phyloP scores from a whole-genome alignment of 2,888 invertebrate genomes.

The Ormyrus nitidulus region DNA sequence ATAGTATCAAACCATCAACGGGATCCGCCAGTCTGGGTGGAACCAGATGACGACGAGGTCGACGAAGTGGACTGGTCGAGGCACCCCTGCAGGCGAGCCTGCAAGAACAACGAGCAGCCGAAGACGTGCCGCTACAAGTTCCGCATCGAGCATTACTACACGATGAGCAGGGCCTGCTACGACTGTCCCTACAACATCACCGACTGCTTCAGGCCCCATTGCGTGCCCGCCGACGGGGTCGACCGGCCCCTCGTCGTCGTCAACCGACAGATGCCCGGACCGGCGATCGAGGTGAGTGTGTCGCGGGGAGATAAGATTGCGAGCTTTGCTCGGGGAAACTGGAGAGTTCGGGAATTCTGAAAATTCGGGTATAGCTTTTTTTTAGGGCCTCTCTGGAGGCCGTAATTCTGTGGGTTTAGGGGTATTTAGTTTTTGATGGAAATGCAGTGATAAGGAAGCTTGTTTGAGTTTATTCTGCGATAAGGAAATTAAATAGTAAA shows the following conservation, averaged over 20 bases:
- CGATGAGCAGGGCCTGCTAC: slow-evolving; percentile 92
- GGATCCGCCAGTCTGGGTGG: too few species aligned
- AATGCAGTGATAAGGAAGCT: too few species aligned
- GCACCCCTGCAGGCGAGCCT: slow-evolving; percentile 83
- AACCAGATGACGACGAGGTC: background rate
- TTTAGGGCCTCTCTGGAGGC: too few species aligned
- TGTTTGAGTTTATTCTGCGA: too few species aligned
- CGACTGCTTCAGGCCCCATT: slow-evolving; percentile 88
- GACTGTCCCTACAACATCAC: slow-evolving; percentile 85
- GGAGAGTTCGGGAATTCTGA: too few species aligned
- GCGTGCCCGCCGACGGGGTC: slow-evolving; percentile 89
- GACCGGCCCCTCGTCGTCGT: slow-evolving; percentile 85
- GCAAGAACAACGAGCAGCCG: slow-evolving; percentile 78
- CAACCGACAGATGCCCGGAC: slow-evolving; percentile 92
- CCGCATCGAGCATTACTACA: slow-evolving; percentile 88
- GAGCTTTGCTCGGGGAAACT: too few species aligned
- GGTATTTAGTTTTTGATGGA: too few species aligned
- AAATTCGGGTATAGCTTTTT: too few species aligned
- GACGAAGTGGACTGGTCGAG: slow-evolving; percentile 48
- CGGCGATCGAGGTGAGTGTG: slow-evolving; percentile 83
- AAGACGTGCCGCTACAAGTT: slow-evolving; percentile 86
- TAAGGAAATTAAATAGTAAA: too few species aligned
- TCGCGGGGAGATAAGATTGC: too few species aligned
- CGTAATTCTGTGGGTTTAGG: too few species aligned
- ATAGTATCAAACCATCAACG: too few species aligned